These are phyloP conservation scores for Pentalonia nigronervosa DNA, from an alignment of 1,140 invertebrate species.

Conservation along the genomic window DNA sequence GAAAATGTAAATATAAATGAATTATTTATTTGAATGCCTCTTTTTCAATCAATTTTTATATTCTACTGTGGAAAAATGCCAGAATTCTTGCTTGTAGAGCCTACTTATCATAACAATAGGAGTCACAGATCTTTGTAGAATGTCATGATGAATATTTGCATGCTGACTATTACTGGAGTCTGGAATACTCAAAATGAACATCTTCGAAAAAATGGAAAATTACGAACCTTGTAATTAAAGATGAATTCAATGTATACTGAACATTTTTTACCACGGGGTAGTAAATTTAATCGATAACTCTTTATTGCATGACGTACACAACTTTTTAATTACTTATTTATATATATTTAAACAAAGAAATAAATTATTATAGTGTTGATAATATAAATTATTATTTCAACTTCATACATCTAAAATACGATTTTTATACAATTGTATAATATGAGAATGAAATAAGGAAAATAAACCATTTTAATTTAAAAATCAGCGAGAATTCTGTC, in stretches of 20 bases:
- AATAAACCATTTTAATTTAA: neutral
- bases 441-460: neutral
- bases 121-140: neutral
- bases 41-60: constrained; percentile 25
- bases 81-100: neutral
- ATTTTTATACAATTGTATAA: too few relatives aligned
- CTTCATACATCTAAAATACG: neutral
- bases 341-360: neutral
- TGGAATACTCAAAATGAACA: neutral
- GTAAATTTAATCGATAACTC: neutral
- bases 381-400: neutral
- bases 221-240: neutral
- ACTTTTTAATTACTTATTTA: neutral
- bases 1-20: constrained; percentile 44
- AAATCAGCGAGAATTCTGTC: neutral
- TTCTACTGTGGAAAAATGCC: neutral
- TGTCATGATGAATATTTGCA: neutral
- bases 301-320: neutral
- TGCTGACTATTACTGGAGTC: neutral
- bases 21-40: constrained; percentile 22
- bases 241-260: neutral
- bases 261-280: neutral
- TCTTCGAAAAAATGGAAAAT: neutral
- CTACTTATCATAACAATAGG: constrained; percentile 25
- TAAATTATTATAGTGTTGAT: neutral